Conservation (phyloP, 2,888 invertebrate genomes). For the Xestia ashworthii region DNA sequence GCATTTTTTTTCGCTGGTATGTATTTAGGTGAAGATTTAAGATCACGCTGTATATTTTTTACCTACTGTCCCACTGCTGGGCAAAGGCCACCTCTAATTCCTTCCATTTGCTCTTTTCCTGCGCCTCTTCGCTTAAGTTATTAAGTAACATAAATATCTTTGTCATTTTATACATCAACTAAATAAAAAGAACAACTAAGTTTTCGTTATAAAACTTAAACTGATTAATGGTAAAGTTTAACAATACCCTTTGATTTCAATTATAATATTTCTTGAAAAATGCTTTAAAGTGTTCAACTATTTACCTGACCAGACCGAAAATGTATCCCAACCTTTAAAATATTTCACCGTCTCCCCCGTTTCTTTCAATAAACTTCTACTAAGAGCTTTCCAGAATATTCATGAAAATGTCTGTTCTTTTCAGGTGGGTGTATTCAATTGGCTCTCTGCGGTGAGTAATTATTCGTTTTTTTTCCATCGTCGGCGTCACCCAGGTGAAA, state of each 20-base stretch:
- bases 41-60: no score
- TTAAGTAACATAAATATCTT: background rate
- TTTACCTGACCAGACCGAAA: slow-evolving; percentile 13
- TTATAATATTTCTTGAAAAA: background rate
- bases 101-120: no score
- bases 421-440: slow-evolving; percentile 87
- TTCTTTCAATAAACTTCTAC: slow-evolving; percentile 86
- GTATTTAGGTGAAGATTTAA: background rate
- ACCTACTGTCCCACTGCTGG: no score
- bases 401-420: slow-evolving; percentile 87
- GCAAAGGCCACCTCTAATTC: no score
- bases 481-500: slow-evolving; percentile 70
- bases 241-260: background rate
- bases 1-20: background rate
- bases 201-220: background rate
- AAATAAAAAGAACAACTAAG: background rate
- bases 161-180: no score
- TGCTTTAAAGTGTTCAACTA: background rate
- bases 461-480: slow-evolving; percentile 70
- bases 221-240: background rate
- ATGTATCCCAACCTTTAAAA: slow-evolving; percentile 59
- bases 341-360: slow-evolving; percentile 69
- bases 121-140: background rate
- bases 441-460: slow-evolving; percentile 77
- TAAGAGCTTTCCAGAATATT: slow-evolving; percentile 89